Evolutionary conservation across 1,140 invertebrate genomes (phyloP).

Genomic region (Orussus abietinus): DNA sequence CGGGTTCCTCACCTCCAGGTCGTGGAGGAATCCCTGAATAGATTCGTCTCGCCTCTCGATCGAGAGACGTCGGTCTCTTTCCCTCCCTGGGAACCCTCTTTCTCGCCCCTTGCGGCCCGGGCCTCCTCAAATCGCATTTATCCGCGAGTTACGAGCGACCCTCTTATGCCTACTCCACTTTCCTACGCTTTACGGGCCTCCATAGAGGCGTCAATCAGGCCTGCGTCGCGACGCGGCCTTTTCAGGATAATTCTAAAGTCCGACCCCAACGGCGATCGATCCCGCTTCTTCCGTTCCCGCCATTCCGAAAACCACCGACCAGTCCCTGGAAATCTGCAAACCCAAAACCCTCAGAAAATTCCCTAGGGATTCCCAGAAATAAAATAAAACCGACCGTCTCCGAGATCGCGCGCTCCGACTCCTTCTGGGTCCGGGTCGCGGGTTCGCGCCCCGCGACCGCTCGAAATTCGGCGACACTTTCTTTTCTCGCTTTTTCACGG

Average conservation of each 20-base stretch:
- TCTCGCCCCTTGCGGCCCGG: too few species aligned
- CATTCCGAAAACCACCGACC: too few species aligned
- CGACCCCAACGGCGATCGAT: conserved; percentile 34
- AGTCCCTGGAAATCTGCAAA: too few species aligned
- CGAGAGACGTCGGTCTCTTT: too few species aligned
- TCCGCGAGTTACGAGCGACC: conserved; percentile 45
- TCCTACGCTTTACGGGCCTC: conserved; percentile 39
- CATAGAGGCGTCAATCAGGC: conserved; percentile 45
- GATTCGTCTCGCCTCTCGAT: conserved; percentile 14
- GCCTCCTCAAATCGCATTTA: conserved; percentile 42
- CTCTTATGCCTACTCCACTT: conserved; percentile 43
- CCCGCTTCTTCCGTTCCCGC: too few species aligned
- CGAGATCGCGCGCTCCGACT: too few species aligned
- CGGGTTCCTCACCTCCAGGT: conserved; percentile 29
- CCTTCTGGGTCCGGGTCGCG: too few species aligned
- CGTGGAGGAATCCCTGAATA: conserved; percentile 28
- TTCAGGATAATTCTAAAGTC: conserved; percentile 46
- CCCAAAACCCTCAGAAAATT: too few species aligned
- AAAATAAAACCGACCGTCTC: too few species aligned
- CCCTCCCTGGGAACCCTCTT: not conserved
- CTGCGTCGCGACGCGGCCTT: conserved; percentile 31
- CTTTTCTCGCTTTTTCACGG: not conserved
- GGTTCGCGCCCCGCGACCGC: too few species aligned
- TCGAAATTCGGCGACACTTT: too few species aligned
- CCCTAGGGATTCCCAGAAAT: too few species aligned